Conservation (phyloP, 2,888 invertebrate genomes). For the Idaea biselata region DNA sequence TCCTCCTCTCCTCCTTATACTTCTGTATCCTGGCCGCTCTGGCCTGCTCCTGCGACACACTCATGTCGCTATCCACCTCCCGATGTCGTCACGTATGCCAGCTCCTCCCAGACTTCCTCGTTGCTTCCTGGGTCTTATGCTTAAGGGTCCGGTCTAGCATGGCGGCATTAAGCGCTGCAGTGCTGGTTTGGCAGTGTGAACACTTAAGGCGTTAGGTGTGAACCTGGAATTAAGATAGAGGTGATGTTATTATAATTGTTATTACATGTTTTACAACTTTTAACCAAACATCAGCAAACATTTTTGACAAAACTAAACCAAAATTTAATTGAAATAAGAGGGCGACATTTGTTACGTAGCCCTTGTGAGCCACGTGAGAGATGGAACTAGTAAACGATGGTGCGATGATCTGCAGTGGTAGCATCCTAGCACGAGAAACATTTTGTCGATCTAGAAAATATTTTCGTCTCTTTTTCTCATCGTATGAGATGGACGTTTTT, state of each 20-base stretch:
- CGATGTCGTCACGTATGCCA: constrained; percentile 63
- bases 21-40: constrained; percentile 84
- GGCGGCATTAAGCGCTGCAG: constrained; percentile 66
- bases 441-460: no score
- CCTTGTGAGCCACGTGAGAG: no score
- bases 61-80: constrained; percentile 55
- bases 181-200: constrained; percentile 77
- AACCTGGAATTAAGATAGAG: constrained; percentile 55
- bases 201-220: constrained; percentile 47
- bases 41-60: constrained; percentile 70
- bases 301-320: no score
- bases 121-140: constrained; percentile 47
- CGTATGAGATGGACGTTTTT: no score
- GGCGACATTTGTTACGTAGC: no score
- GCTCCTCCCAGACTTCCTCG: constrained; percentile 43
- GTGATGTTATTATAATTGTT: not conserved
- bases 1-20: constrained; percentile 87
- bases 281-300: no score
- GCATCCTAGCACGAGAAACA: no score
- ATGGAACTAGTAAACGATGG: no score
- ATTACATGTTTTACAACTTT: no score
- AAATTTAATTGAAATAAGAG: no score
- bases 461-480: no score
- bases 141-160: constrained; percentile 67
- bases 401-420: no score